phyloP scores from a whole-genome alignment of 2,888 invertebrate species.

The Odontothrips loti region DNA sequence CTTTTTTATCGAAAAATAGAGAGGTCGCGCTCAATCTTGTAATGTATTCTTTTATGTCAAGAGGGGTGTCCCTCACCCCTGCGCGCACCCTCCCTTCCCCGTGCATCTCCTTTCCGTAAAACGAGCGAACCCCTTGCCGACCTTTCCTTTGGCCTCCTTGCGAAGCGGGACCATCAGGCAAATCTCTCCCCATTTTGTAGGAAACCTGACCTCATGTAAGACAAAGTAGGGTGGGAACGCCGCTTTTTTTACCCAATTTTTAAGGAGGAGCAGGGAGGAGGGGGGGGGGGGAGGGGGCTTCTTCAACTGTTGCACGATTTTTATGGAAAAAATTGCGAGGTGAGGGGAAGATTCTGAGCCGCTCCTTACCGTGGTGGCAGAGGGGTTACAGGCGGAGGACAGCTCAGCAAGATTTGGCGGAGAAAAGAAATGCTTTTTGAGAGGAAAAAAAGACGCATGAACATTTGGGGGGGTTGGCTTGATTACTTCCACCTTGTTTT shows the following conservation, averaged over 20 bases:
- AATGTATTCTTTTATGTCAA: slow-evolving; percentile 20
- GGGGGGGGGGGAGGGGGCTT: background rate
- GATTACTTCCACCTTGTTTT: background rate
- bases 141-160: slow-evolving; percentile 10
- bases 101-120: slow-evolving; percentile 17
- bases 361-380: background rate
- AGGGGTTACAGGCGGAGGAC: background rate
- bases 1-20: slow-evolving; percentile 24
- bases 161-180: background rate
- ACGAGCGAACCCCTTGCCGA: slow-evolving; percentile 12
- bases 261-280: background rate
- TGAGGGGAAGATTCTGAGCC: too few relatives aligned
- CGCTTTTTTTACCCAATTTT: background rate
- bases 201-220: slow-evolving; percentile 26
- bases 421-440: background rate
- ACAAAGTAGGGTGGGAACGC: slow-evolving; percentile 25
- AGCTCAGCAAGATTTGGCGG: background rate
- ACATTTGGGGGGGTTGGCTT: background rate
- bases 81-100: background rate
- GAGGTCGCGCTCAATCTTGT: slow-evolving; percentile 17
- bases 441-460: background rate
- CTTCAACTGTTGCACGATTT: slow-evolving; percentile 25
- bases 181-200: slow-evolving; percentile 13
- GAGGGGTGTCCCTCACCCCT: background rate
- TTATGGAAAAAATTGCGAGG: background rate